phyloP scores from a whole-genome alignment of 2,113 vertebrate genomes.

The Polypterus senegalus region DNA sequence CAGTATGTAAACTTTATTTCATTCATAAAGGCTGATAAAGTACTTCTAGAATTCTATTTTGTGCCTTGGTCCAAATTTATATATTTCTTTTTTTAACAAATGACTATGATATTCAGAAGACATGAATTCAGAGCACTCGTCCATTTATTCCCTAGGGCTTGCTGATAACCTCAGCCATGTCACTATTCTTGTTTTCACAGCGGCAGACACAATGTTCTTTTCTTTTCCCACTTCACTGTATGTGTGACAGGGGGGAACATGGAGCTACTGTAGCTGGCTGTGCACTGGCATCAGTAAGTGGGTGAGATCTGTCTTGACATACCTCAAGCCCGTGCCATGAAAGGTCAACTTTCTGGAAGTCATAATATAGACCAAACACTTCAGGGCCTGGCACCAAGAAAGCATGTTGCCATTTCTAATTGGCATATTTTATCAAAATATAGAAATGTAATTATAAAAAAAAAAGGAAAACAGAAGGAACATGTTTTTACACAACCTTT shows the following conservation, averaged over 20 bases:
- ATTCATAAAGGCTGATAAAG: no score
- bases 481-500: background rate
- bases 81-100: no score
- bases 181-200: background rate
- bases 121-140: background rate
- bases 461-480: background rate
- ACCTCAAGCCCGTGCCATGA: no score
- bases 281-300: no score
- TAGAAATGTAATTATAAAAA: background rate
- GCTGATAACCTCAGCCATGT: background rate
- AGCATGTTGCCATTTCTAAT: no score
- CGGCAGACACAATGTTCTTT: background rate
- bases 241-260: background rate
- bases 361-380: no score
- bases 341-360: no score
- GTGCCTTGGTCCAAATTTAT: no score
- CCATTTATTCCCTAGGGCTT: background rate
- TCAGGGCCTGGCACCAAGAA: background rate
- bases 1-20: no score
- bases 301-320: no score
- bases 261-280: background rate
- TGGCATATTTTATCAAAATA: no score
- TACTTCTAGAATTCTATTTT: no score
- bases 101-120: background rate
- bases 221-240: background rate